Evolutionary conservation across 2,113 vertebrate genomes (phyloP).

Genomic region (Antechinus stuartii): DNA sequence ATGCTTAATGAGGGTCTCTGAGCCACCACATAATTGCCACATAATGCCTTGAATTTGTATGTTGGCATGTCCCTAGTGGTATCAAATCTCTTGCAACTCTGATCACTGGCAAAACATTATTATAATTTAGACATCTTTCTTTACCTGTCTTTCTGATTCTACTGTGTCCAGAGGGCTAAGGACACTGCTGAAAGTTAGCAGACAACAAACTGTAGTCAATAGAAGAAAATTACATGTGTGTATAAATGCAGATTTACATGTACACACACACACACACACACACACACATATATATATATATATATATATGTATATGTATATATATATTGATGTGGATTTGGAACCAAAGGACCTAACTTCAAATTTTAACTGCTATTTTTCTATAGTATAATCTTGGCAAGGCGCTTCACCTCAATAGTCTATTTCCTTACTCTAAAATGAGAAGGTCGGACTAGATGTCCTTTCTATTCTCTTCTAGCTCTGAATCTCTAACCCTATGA

Average conservation of each 20-base stretch:
- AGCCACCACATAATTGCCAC: slow-evolving; percentile 1
- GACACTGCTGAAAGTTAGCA: not conserved
- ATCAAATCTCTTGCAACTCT: not conserved
- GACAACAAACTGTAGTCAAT: not conserved
- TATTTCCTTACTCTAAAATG: not conserved
- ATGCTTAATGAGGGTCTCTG: not conserved
- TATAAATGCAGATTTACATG: not conserved
- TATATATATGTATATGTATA: no score
- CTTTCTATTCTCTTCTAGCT: not conserved
- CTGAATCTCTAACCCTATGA: not conserved
- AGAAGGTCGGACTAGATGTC: not conserved
- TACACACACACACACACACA: no score
- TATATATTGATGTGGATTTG: not conserved
- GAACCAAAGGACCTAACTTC: not conserved
- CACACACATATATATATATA: no score
- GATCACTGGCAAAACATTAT: not conserved
- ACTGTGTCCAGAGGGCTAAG: not conserved
- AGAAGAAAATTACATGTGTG: not conserved
- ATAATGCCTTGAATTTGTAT: slow-evolving; percentile 5
- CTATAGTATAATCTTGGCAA: not conserved
- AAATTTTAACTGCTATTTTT: not conserved
- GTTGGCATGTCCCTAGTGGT: not conserved
- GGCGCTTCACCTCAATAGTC: not conserved
- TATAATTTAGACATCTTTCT: not conserved
- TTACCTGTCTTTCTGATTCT: not conserved